These are phyloP conservation scores for Pholis gunnellus DNA, from an alignment of 2,113 vertebrate species.

Conservation along the genomic window DNA sequence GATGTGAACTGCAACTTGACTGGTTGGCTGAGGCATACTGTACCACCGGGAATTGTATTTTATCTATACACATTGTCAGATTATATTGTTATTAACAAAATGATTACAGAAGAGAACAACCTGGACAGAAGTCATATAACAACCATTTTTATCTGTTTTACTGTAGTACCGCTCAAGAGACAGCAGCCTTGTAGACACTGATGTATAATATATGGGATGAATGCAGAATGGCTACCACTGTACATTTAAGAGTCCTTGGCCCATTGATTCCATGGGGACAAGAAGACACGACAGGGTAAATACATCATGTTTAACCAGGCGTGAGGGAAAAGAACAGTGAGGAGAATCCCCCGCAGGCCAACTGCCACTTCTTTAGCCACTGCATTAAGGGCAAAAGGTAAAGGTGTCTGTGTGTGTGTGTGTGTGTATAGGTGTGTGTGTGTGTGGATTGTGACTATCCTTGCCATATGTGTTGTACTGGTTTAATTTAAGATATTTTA, in stretches of 20 bases:
- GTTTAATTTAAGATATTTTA: not conserved
- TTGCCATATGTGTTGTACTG: not conserved
- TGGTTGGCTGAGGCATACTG: not conserved
- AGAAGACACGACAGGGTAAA: constrained; percentile 42
- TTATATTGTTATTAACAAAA: not conserved
- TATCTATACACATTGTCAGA: not conserved
- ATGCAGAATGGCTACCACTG: constrained; percentile 26
- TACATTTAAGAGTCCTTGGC: constrained; percentile 40
- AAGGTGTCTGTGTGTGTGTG: not conserved
- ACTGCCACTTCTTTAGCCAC: constrained; percentile 10
- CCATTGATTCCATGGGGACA: constrained; percentile 47
- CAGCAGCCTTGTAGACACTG: not conserved
- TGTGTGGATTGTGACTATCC: not conserved
- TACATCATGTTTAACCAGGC: constrained; percentile 64
- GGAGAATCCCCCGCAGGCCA: constrained; percentile 23
- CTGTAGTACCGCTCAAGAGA: not conserved
- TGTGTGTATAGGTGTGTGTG: not conserved
- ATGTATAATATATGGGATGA: constrained; percentile 33
- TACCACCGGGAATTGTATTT: not conserved
- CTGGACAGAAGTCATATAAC: not conserved
- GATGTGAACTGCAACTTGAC: not conserved
- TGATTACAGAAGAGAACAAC: not conserved
- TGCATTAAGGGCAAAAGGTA: constrained; percentile 14
- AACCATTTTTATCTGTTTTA: constrained; percentile 10
- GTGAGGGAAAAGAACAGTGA: constrained; percentile 34